Evolutionary conservation across 2,888 invertebrate species (phyloP).

Genomic region (Chrysodeixis includens): DNA sequence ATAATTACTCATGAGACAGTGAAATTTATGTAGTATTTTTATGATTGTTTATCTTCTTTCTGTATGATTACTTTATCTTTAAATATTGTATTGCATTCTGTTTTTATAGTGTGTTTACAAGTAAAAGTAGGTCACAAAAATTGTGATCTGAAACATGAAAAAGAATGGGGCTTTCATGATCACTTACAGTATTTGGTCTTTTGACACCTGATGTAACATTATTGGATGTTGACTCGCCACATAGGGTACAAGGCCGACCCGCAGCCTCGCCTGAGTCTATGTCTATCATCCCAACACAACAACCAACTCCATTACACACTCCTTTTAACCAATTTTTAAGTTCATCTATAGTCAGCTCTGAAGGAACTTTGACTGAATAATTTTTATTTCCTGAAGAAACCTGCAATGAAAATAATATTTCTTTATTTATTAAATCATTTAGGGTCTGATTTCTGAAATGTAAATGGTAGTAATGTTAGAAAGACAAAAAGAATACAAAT

Average conservation of each 20-base stretch:
- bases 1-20: too few relatives aligned
- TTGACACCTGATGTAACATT: constrained; percentile 75
- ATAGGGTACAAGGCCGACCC: constrained; percentile 80
- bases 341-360: constrained; percentile 80
- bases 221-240: constrained; percentile 80
- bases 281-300: constrained; percentile 89
- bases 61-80: too few relatives aligned
- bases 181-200: constrained; percentile 78
- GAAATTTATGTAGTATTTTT: too few relatives aligned
- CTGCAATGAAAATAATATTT: constrained; percentile 73
- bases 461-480: too few relatives aligned
- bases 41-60: too few relatives aligned
- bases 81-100: too few relatives aligned
- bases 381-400: constrained; percentile 81
- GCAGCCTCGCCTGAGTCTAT: constrained; percentile 82
- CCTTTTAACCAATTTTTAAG: constrained; percentile 87
- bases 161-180: not conserved
- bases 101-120: too few relatives aligned
- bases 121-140: too few relatives aligned
- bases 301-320: constrained; percentile 86
- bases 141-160: too few relatives aligned
- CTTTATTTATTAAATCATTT: too few relatives aligned
- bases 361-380: constrained; percentile 89
- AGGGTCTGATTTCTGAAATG: too few relatives aligned
- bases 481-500: too few relatives aligned